Conservation (phyloP, 2,113 vertebrate species). For the Leptosomus discolor region DNA sequence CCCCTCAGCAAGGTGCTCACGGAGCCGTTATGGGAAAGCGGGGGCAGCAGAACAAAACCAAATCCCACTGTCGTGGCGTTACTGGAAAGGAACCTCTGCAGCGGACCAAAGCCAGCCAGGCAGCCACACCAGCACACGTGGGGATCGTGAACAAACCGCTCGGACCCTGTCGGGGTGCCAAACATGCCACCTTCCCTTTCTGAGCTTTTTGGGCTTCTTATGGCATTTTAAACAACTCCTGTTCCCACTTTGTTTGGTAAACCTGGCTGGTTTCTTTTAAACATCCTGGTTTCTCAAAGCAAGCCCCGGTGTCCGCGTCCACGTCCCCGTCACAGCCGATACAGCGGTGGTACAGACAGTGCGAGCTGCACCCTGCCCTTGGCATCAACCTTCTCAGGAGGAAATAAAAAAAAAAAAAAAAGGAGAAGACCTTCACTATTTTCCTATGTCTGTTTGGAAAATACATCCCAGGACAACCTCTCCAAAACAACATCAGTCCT, state of each 20-base stretch:
- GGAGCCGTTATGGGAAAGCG: background rate
- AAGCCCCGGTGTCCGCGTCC: background rate
- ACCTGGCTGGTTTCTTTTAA: background rate
- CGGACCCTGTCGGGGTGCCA: accelerated
- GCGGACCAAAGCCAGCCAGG: background rate
- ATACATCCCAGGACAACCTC: background rate
- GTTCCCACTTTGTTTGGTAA: background rate
- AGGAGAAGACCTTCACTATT: background rate
- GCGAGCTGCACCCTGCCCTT: background rate
- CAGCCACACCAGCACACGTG: background rate
- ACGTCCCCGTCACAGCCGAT: background rate
- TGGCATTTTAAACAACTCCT: background rate
- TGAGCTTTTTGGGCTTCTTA: background rate
- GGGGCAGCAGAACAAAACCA: background rate
- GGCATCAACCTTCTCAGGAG: background rate
- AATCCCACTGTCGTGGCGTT: accelerated
- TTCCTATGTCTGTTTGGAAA: background rate
- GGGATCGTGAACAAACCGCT: background rate
- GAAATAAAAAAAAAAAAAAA: background rate
- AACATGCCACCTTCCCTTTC: accelerated
- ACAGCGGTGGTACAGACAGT: accelerated
- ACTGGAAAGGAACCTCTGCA: background rate
- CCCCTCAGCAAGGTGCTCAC: accelerated
- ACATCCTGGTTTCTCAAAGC: background rate
- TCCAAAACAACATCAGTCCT: background rate